A percentile compares a stretch with the other conserved stretches of the same genome.
phyloP scores from a whole-genome alignment of 2,113 vertebrate genomes.

The Dryoscopus gambensis region DNA sequence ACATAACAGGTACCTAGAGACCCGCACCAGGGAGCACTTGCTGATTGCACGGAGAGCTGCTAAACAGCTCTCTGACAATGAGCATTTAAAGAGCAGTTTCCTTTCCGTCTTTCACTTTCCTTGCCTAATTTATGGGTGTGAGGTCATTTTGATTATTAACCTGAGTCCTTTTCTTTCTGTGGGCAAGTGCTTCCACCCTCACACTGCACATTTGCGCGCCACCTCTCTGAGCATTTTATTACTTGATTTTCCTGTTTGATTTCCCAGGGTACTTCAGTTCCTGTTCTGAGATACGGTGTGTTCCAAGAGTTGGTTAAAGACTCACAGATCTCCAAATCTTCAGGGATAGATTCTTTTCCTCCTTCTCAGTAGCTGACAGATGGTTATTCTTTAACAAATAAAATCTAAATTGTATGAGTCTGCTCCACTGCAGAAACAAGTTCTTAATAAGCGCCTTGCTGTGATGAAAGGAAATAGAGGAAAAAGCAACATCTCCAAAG shows the following conservation, averaged over 20 bases:
- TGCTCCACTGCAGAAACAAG: not conserved
- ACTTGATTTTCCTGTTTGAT: conserved; percentile 40
- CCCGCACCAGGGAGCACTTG: not conserved
- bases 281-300: not conserved
- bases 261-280: conserved; percentile 54
- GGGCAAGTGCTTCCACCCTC: conserved; percentile 17
- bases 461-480: conserved; percentile 53
- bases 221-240: conserved; percentile 30
- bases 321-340: not conserved
- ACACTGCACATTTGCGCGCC: rapidly evolving
- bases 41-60: not conserved
- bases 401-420: conserved; percentile 28
- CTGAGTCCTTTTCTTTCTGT: not conserved
- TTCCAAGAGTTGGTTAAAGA: conserved; percentile 37
- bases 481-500: conserved; percentile 17
- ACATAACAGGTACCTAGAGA: conserved; percentile 9
- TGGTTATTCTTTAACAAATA: conserved; percentile 55
- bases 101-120: not conserved
- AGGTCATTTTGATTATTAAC: conserved; percentile 53
- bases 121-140: conserved; percentile 31
- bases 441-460: conserved; percentile 39
- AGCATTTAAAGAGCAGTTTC: conserved; percentile 13
- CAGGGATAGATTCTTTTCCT: conserved; percentile 28
- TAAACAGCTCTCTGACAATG: conserved; percentile 17
- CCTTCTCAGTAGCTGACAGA: conserved; percentile 54